Evolutionary conservation across 2,888 invertebrate genomes (phyloP), one percentile per base, ranked within the genome.

Genomic region (Lasioglossum zephyrum): DNA sequence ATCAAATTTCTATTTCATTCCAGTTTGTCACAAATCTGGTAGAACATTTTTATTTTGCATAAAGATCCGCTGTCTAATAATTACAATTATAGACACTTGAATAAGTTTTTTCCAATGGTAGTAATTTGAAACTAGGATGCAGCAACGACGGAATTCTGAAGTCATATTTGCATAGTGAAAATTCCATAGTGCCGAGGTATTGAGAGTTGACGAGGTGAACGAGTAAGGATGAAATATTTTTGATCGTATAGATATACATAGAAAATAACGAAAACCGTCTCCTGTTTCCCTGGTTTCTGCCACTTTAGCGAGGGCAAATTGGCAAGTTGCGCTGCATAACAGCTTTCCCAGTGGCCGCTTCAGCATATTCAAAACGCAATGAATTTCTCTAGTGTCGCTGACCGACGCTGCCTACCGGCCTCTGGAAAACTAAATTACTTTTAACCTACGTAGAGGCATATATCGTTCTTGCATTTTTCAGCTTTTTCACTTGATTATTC

Each of bases 261-360:
- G 22, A 41, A 1, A 41, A 70, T 82, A 57, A 63, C 63, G 63
- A 31, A 63, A 36, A 41, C 75, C 76, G 82, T 83, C 79, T 18
- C 63, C 57, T 22, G 63, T 74, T 53, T 73, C 26, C 72, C 66
- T 72, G 57, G 47, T 69, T 63, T 47, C 70, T 53, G 60, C 44
- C 79, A 63, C 47, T 85, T 81, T 63, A 77, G 73, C 77, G 41
- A 70, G 31, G 44, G 53, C 77, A 86, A 88, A 90, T 90, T 88
- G 84, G 88, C 77, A 82, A 79, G 79, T 84, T 77, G 66, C 75
- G 47, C 73, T 73, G 66, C 69, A 26, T 81, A 78, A 90, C 82
- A 81, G 85, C 81, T 83, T 79, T 73, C 39, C 69, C 79, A 36
- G 66, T n/a, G 31, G 36, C n/a, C 57, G 57, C 72, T 49, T 70